These are phyloP conservation scores for Sardina pilchardus DNA, from an alignment of 2,113 vertebrate species.

Conservation along the genomic window DNA sequence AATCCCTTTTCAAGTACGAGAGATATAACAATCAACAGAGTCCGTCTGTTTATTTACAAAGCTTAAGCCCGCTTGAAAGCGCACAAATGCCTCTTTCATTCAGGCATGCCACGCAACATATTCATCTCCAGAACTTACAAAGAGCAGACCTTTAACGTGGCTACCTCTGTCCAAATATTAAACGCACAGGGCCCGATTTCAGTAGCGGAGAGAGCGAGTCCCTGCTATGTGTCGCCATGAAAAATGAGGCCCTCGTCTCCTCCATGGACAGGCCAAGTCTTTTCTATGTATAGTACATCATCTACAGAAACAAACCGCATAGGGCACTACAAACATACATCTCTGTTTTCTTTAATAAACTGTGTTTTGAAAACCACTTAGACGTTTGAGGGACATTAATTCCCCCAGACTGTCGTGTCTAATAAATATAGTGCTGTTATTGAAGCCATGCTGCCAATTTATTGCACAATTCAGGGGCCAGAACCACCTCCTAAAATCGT, in stretches of 20 bases:
- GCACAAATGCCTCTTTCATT: conserved; percentile 63
- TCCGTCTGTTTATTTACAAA: conserved; percentile 83
- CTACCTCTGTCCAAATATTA: conserved; percentile 61
- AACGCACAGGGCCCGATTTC: conserved; percentile 56
- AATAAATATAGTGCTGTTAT: conserved; percentile 50
- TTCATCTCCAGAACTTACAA: conserved; percentile 71
- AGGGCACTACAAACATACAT: conserved; percentile 66
- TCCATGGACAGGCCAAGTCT: conserved; percentile 53
- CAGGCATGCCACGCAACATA: conserved; percentile 69
- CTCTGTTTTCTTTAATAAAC: conserved; percentile 73
- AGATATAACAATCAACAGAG: conserved; percentile 65
- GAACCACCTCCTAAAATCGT: not conserved
- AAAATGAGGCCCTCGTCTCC: conserved; percentile 57
- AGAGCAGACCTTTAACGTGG: conserved; percentile 56
- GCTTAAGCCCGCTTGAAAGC: conserved; percentile 72
- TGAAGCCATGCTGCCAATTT: conserved; percentile 42
- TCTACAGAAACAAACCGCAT: conserved; percentile 49
- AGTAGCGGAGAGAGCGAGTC: conserved; percentile 59
- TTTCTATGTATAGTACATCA: conserved; percentile 55
- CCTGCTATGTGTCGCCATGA: conserved; percentile 63
- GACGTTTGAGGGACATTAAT: conserved; percentile 55
- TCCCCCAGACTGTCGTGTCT: conserved; percentile 43
- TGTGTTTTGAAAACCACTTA: conserved; percentile 63
- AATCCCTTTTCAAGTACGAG: conserved; percentile 64
- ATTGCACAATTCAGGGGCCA: conserved; percentile 33